These are phyloP conservation scores for Sus scrofa DNA, from an alignment of 2,113 vertebrate genomes.

Conservation along the genomic window DNA sequence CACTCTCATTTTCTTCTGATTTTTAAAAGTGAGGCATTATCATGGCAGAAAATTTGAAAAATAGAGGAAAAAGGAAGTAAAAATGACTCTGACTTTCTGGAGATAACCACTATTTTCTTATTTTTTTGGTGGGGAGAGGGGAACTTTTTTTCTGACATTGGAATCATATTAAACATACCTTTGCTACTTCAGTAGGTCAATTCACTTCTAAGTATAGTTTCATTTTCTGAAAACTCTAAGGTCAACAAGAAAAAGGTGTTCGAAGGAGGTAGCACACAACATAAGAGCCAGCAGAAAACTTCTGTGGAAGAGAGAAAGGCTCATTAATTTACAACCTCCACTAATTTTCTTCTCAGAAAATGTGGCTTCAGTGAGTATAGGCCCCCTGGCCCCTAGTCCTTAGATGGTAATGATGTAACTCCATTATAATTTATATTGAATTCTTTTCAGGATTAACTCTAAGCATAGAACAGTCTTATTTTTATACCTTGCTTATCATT, in stretches of 20 bases:
- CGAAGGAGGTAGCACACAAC: neutral
- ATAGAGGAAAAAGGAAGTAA: neutral
- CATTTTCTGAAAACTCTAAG: conserved; percentile 44
- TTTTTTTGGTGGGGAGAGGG: neutral
- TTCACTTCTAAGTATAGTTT: conserved; percentile 41
- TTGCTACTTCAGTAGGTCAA: neutral
- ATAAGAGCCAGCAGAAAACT: neutral
- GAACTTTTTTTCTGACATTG: neutral
- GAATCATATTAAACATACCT: conserved; percentile 2
- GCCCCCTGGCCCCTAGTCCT: neutral
- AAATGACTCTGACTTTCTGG: neutral
- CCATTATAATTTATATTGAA: neutral
- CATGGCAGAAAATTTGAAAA: conserved; percentile 15
- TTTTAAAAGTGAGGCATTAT: conserved; percentile 3
- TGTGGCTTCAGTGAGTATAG: neutral
- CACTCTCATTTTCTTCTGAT: neutral
- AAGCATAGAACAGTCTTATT: neutral
- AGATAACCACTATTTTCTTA: neutral
- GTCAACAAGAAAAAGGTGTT: conserved; percentile 24
- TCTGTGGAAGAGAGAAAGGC: neutral
- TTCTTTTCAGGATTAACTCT: neutral
- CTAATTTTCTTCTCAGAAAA: neutral
- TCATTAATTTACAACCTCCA: neutral
- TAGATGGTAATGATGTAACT: neutral
- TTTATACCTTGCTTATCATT: neutral